phyloP scores from a whole-genome alignment of 2,797 vertebrate species.

The Nannoperca obscura region DNA sequence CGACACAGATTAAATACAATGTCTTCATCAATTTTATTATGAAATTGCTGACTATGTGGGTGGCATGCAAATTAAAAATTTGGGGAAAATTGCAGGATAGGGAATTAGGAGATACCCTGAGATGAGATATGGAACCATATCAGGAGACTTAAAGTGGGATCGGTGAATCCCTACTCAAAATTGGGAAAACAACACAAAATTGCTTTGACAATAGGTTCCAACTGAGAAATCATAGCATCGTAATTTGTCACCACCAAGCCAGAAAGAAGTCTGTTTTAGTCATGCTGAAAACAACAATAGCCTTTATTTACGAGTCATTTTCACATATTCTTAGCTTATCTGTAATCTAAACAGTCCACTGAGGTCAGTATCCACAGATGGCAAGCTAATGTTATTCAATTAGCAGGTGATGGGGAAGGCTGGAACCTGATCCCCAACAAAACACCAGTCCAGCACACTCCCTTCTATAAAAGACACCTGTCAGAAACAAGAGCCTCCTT shows the following conservation, averaged over 20 bases:
- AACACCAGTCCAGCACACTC: slow-evolving; percentile 83
- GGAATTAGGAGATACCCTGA: not conserved
- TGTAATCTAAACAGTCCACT: slow-evolving; percentile 76
- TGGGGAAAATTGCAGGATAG: not conserved
- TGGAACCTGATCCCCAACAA: slow-evolving; percentile 78
- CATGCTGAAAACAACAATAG: slow-evolving; percentile 39
- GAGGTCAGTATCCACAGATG: slow-evolving; percentile 82
- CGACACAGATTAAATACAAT: not conserved
- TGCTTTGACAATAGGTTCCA: not conserved
- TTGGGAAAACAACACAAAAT: not conserved
- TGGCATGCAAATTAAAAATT: not conserved
- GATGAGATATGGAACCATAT: not conserved
- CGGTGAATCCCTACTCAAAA: too few species aligned
- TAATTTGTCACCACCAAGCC: slow-evolving; percentile 24
- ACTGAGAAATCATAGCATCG: not conserved
- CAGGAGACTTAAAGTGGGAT: not conserved
- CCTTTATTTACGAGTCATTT: slow-evolving; percentile 61
- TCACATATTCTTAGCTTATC: slow-evolving; percentile 63
- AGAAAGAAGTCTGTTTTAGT: slow-evolving; percentile 13
- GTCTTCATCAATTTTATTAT: not conserved
- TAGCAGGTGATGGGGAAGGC: slow-evolving; percentile 80
- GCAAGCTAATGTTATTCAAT: slow-evolving; percentile 84
- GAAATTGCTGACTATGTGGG: not conserved
- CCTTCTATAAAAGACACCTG: slow-evolving; percentile 85
- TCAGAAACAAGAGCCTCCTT: slow-evolving; percentile 81